Percentiles rank a stretch among this genome's conserved stretches.
These are phyloP conservation scores for Eupsilia transversa DNA, from an alignment of 2,888 invertebrate species.

Conservation along the genomic window DNA sequence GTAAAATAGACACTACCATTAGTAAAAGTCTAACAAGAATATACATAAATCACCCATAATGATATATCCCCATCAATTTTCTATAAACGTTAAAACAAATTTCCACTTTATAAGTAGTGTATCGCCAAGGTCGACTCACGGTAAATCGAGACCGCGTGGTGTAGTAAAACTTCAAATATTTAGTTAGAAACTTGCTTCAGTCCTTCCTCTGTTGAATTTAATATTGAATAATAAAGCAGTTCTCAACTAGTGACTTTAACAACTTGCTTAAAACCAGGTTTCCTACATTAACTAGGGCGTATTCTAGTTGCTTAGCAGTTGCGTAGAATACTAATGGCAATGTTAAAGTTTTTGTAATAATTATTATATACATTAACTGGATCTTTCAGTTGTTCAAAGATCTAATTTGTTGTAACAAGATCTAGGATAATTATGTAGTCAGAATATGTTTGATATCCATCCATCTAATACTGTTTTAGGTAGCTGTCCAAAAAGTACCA, in stretches of 20 bases:
- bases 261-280: conserved; percentile 85
- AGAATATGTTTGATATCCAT: not conserved
- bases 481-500: not conserved
- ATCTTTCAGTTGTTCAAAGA: conserved; percentile 4
- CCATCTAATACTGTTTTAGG: not conserved
- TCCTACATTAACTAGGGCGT: conserved; percentile 80
- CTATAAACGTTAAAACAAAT: conserved; percentile 47
- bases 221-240: conserved; percentile 90
- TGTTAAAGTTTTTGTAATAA: conserved; percentile 52
- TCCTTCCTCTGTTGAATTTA: conserved; percentile 87
- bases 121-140: conserved; percentile 72
- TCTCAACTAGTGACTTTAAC: conserved; percentile 87
- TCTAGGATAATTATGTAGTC: not conserved
- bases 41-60: conserved; percentile 30
- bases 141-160: conserved; percentile 72
- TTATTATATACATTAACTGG: conserved; percentile 31
- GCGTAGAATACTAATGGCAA: conserved; percentile 70
- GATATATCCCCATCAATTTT: conserved; percentile 20
- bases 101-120: conserved; percentile 46
- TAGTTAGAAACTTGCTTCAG: conserved; percentile 87
- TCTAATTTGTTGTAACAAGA: not conserved
- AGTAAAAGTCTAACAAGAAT: conserved; percentile 12
- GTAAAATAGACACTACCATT: conserved; percentile 27
- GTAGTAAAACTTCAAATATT: conserved; percentile 88
- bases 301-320: conserved; percentile 65